Base-by-base conservation (phyloP, 2,888 invertebrate species). In the Adela reaumurella region DNA sequence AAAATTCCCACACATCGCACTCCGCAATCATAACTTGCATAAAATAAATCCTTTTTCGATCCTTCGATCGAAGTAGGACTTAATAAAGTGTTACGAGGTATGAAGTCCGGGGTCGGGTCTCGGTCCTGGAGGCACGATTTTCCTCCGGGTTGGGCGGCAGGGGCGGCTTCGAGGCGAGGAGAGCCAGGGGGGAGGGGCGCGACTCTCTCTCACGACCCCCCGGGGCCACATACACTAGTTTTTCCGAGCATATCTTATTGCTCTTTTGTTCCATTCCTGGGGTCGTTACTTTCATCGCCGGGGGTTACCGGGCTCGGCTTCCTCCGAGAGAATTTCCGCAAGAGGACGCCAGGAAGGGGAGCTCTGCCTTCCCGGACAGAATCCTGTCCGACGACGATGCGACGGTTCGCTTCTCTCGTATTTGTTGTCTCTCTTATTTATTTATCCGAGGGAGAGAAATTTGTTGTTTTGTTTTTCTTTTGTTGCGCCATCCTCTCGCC, bases 241-340 rank as follows among this genome's bases (percentile, higher is more conserved):
- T 74, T 77, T 74, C 74, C 74, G 68, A 74, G 78, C 78, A 80
- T 80, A 79, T 79, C 78, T 78, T 79, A 79, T 77, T 70, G 78
- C 76, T 66, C 78, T 70, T 79, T 74, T 77, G 79, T 78, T 78
- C 52, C 72, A 71, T 77, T 69, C 77, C 74, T 64, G 56, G 67
- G 71, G 64, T 68, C 70, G 77, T 80, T 80, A 76, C 70, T 76
- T 79, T 79, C 79, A 78, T 79, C 78, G 78, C 71, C 63, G 62
- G 68, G 70, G 72, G 68, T 67, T 66, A 62, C 59, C 44, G 51
- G 55, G 57, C 56, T 55, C 56, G 54, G 53, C 53, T 56, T 60
- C 59, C 50, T 35, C 35, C 3, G 11, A 14, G 11, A 35, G 35
- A 35, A 35, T 35, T 35, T 35, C 35, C 35, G 35, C 35, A 35